Base-by-base conservation (phyloP, 2,888 invertebrate genomes). In the Perdita meconis region DNA sequence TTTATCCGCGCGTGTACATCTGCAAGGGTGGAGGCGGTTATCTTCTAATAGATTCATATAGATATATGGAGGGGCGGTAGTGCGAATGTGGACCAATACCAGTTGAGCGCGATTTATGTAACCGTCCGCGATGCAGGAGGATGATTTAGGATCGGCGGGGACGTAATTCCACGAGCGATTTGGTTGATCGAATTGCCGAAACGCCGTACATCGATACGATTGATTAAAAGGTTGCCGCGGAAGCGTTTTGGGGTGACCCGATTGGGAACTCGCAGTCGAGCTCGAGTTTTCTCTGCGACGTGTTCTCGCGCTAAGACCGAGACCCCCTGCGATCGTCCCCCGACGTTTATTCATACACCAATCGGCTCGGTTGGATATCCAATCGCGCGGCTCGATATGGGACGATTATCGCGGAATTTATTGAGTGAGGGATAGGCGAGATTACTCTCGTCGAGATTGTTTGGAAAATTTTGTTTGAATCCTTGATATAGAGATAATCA, bases 151-250 rank as follows among this genome's bases (percentile, higher is more conserved):
- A 71, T 68, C 65, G 80, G 55, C 73, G 86, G 84, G 81, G 80
- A 72, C 81, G 85, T 83, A 89, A 89, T 90, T 80, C 87, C 77
- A 86, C 87, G 86, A 90, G 79, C 87, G 88, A 90, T 90, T 90
- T 89, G 82, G 75, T 87, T 87, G 89, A 89, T 89, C 88, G 81
- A 85, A 88, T 88, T 81, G 82, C 78, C 71, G 74, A 78, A 60
- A 67, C 63, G 65, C n/a, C 53, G 68, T 77, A 42, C 77, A 87
- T 88, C 86, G 86, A 86, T 86, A 76, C 82, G 81, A 89, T 88
- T 89, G 89, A 89, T 89, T 89, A 88, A 89, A 89, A 87, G 87
- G 73, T 72, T 70, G 78, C 71, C 73, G 67, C 72, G 78, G n/a
- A 19, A 16, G 47, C 81, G n/a, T 69, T 78, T 74, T 38, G 74